A percentile compares a stretch with the other conserved stretches of the same genome.
phyloP scores from a whole-genome alignment of 2,888 invertebrate species.

The Strigamia transsilvanica region DNA sequence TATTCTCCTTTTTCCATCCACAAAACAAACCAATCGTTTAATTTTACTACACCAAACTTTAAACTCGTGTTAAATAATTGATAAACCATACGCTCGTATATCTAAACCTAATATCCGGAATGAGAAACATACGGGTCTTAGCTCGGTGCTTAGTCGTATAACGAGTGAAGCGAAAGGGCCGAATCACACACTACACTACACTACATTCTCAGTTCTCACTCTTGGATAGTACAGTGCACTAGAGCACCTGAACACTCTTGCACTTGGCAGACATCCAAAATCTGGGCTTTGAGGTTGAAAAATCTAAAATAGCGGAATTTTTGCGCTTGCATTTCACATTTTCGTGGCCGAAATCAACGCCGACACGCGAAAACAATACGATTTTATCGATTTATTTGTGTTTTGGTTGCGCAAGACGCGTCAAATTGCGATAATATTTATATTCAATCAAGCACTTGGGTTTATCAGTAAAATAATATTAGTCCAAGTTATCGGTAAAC shows the following conservation, averaged over 20 bases:
- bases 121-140: background rate
- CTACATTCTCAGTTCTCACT: background rate
- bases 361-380: no score
- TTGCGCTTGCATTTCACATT: no score
- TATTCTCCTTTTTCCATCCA: no score
- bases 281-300: background rate
- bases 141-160: background rate
- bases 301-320: background rate
- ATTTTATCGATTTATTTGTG: no score
- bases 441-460: no score
- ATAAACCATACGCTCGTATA: no score
- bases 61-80: no score
- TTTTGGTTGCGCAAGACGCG: no score
- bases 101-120: background rate
- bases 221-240: background rate
- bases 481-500: background rate
- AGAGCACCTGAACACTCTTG: background rate
- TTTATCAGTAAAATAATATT: conserved; percentile 11
- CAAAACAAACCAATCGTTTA: no score
- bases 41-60: no score
- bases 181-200: background rate
- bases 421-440: no score
- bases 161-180: background rate
- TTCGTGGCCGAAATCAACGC: no score
- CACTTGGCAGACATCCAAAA: background rate